phyloP scores from a whole-genome alignment of 1,140 invertebrate genomes.

The Pissodes strobi region DNA sequence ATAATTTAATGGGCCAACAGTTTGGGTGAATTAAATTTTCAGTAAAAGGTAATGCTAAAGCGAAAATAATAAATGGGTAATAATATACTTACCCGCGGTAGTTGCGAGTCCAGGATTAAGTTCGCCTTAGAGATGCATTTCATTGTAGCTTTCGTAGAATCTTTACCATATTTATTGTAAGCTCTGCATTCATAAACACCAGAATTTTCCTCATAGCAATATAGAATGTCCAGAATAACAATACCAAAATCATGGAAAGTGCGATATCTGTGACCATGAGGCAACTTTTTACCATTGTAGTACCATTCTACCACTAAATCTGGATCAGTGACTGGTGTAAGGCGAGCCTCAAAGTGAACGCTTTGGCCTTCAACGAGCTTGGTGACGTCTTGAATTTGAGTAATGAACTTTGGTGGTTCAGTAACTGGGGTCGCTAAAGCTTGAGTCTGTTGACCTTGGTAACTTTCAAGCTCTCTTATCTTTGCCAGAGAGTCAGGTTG shows the following conservation, averaged over 20 bases:
- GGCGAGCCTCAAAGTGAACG: constrained; percentile 89
- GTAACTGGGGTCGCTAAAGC: constrained; percentile 68
- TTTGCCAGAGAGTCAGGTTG: constrained; percentile 92
- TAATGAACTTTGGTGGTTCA: constrained; percentile 88
- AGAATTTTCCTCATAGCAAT: constrained; percentile 96
- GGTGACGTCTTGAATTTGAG: constrained; percentile 80
- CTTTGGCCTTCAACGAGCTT: constrained; percentile 90
- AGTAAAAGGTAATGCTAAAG: too few species aligned
- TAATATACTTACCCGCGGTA: constrained; percentile 73
- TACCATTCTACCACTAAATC: constrained; percentile 94
- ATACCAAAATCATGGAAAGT: constrained; percentile 98
- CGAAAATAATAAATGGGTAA: too few species aligned
- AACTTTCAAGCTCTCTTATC: constrained; percentile 86
- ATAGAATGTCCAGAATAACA: constrained; percentile 94
- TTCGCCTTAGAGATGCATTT: constrained; percentile 88
- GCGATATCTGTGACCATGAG: constrained; percentile 90
- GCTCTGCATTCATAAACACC: constrained; percentile 92
- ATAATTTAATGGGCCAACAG: too few species aligned
- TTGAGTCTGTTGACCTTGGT: constrained; percentile 65
- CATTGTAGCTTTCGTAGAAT: constrained; percentile 82
- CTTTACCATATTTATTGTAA: constrained; percentile 88
- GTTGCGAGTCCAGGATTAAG: constrained; percentile 92
- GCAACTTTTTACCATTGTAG: constrained; percentile 90
- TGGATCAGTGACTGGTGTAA: constrained; percentile 90
- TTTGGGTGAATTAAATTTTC: too few species aligned